A percentile compares a stretch with the other conserved stretches of the same genome.
These are phyloP conservation scores for Leistus spinibarbis DNA, from an alignment of 2,888 invertebrate genomes.

Conservation along the genomic window DNA sequence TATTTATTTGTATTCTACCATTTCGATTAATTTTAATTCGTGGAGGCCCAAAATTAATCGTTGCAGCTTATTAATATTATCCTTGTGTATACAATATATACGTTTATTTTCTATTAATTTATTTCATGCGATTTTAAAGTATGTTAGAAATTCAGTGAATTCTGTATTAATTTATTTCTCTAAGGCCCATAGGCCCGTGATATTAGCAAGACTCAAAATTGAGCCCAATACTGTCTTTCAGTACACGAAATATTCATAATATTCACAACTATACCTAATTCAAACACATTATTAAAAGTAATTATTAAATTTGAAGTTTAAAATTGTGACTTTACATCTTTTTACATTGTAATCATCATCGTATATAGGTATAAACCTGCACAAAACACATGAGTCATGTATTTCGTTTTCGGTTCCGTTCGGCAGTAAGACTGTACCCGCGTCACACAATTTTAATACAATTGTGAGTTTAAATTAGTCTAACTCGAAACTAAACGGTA, in stretches of 20 bases:
- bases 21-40: too few relatives aligned
- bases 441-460: too few relatives aligned
- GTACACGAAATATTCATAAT: slow-evolving; percentile 22
- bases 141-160: background rate
- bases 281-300: background rate
- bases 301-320: background rate
- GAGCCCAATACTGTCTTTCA: slow-evolving; percentile 51
- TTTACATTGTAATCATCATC: too few relatives aligned
- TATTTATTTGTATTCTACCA: too few relatives aligned
- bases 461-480: too few relatives aligned
- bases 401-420: too few relatives aligned
- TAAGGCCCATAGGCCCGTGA: slow-evolving; percentile 45
- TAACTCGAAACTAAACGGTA: too few relatives aligned
- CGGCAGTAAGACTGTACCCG: too few relatives aligned
- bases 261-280: background rate
- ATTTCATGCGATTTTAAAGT: background rate
- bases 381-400: too few relatives aligned
- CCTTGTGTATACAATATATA: background rate
- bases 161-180: background rate
- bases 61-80: background rate
- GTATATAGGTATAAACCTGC: too few relatives aligned
- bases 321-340: background rate
- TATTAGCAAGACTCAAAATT: slow-evolving; percentile 52
- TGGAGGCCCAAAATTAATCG: background rate
- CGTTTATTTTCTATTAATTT: background rate